These are phyloP conservation scores for Orius insidiosus DNA, from an alignment of 1,140 invertebrate genomes.

Conservation along the genomic window DNA sequence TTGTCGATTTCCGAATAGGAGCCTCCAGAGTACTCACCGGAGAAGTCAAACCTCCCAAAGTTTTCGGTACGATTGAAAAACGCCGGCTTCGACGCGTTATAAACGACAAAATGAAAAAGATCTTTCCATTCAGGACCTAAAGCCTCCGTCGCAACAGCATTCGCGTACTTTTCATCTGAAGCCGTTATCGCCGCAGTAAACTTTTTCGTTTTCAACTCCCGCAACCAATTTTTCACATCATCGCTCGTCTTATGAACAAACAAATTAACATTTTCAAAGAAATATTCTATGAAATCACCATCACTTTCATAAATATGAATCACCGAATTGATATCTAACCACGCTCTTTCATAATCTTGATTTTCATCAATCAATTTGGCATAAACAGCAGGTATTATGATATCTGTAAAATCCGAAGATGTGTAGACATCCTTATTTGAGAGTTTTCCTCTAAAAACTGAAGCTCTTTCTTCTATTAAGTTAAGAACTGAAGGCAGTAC, in stretches of 20 bases:
- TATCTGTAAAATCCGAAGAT: slow-evolving; percentile 60
- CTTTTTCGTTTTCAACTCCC: slow-evolving; percentile 29
- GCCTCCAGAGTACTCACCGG: background rate
- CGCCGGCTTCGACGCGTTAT: slow-evolving; percentile 55
- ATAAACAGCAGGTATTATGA: slow-evolving; percentile 41
- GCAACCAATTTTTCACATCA: slow-evolving; percentile 43
- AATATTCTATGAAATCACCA: slow-evolving; percentile 15
- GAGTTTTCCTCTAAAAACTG: slow-evolving; percentile 27
- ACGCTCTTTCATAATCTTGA: slow-evolving; percentile 38
- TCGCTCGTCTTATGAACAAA: slow-evolving; percentile 31
- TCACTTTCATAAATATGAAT: slow-evolving; percentile 35
- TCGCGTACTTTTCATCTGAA: slow-evolving; percentile 51
- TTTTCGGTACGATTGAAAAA: slow-evolving; percentile 36
- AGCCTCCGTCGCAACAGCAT: slow-evolving; percentile 39
- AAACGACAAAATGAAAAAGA: slow-evolving; percentile 53
- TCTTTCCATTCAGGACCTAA: slow-evolving; percentile 50
- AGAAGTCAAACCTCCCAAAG: too few relatives aligned
- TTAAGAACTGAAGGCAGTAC: slow-evolving; percentile 28
- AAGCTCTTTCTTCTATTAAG: slow-evolving; percentile 18
- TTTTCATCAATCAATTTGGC: slow-evolving; percentile 48
- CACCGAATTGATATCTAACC: slow-evolving; percentile 43
- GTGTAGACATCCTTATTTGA: slow-evolving; percentile 39
- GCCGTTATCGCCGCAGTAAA: slow-evolving; percentile 55
- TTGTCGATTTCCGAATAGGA: background rate
- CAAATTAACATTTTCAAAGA: too few relatives aligned